Evolutionary conservation across 2,113 vertebrate species (phyloP).

Genomic region (Eclectus roratus): DNA sequence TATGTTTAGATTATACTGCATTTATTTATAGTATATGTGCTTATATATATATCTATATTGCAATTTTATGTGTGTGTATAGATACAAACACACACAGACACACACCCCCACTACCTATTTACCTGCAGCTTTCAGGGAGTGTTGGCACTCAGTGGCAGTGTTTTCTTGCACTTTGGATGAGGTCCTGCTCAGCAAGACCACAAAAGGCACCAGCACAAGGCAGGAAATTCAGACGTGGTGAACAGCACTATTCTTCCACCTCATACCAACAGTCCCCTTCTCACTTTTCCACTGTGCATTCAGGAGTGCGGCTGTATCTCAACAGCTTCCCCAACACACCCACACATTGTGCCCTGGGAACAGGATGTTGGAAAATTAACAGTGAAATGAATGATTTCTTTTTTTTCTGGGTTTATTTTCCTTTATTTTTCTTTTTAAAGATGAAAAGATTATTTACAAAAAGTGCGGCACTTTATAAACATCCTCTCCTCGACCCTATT

Average conservation of each 20-base stretch:
- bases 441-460: slow-evolving; percentile 43
- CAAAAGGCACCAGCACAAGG: neutral
- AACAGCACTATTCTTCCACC: neutral
- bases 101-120: neutral
- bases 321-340: slow-evolving; percentile 21
- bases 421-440: neutral
- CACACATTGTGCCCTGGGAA: slow-evolving; percentile 26
- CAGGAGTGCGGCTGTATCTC: neutral
- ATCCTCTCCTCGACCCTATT: slow-evolving; percentile 35
- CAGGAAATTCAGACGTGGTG: neutral
- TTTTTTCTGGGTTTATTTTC: neutral
- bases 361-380: slow-evolving; percentile 49
- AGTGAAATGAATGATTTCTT: neutral
- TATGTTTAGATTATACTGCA: neutral
- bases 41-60: neutral
- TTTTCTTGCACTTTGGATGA: neutral
- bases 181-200: neutral
- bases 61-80: neutral
- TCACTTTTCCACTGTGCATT: neutral
- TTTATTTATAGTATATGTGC: neutral
- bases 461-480: slow-evolving; percentile 16
- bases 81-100: neutral
- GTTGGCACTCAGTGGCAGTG: neutral
- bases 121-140: neutral
- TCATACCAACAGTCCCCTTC: neutral